phyloP scores from a whole-genome alignment of 2,113 vertebrate genomes.

The Malurus cyaneus region DNA sequence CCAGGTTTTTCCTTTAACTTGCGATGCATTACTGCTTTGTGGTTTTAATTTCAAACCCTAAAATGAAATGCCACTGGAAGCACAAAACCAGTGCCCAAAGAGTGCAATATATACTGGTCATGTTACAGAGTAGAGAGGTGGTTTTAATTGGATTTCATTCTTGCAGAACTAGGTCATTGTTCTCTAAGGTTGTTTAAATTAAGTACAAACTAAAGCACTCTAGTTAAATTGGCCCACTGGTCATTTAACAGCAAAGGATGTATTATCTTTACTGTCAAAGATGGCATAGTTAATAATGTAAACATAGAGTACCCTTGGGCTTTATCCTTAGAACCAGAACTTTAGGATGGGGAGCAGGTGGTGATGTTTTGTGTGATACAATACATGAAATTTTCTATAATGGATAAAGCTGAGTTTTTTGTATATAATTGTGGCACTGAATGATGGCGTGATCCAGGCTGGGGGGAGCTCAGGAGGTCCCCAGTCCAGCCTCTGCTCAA shows the following conservation, averaged over 20 bases:
- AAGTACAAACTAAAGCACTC: not conserved
- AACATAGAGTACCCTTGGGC: not conserved
- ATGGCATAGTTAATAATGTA: not conserved
- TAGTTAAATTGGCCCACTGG: not conserved
- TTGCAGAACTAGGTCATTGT: not conserved
- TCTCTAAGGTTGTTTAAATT: slow-evolving; percentile 26
- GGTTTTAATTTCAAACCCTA: not conserved
- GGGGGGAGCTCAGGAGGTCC: not conserved
- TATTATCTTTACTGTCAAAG: not conserved
- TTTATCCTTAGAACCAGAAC: not conserved
- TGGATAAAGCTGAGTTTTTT: not conserved
- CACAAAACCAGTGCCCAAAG: not conserved
- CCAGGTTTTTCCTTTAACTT: not conserved
- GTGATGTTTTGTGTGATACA: not conserved
- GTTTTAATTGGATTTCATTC: slow-evolving; percentile 5
- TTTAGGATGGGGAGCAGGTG: not conserved
- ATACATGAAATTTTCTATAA: not conserved
- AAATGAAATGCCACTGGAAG: not conserved
- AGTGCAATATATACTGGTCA: not conserved
- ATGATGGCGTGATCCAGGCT: not conserved
- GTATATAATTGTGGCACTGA: not conserved
- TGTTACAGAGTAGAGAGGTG: not conserved
- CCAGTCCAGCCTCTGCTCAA: not conserved
- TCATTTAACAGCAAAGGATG: not conserved
- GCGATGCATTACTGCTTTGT: not conserved